phyloP scores from a whole-genome alignment of 2,797 vertebrate genomes.

The Varecia variegata region DNA sequence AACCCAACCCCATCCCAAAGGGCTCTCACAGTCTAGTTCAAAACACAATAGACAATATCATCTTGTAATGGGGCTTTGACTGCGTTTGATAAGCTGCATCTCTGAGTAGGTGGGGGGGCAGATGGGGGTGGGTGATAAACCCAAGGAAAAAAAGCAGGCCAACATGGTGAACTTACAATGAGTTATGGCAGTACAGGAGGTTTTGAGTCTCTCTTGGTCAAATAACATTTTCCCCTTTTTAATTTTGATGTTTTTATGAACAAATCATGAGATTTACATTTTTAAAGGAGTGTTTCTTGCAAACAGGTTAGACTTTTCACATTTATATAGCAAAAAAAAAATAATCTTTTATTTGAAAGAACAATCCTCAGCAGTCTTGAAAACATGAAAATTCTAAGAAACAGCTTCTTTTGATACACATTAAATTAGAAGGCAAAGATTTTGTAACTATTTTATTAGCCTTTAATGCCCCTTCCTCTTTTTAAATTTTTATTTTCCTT shows the following conservation, averaged over 20 bases:
- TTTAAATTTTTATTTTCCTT: not conserved
- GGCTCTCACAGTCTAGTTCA: not conserved
- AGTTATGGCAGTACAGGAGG: not conserved
- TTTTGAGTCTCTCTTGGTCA: not conserved
- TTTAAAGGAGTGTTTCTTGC: not conserved
- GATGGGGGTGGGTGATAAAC: not conserved
- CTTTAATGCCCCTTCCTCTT: not conserved
- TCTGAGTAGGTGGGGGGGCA: not conserved
- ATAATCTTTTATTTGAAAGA: not conserved
- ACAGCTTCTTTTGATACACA: not conserved
- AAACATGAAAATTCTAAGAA: not conserved
- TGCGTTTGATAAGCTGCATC: not conserved
- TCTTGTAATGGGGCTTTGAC: not conserved
- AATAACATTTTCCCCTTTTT: not conserved
- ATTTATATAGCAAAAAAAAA: not conserved
- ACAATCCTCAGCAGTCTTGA: not conserved
- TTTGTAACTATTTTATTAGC: not conserved
- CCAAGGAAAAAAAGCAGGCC: not conserved
- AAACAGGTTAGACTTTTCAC: not conserved
- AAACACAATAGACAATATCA: not conserved
- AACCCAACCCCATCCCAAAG: not conserved
- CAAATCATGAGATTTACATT: not conserved
- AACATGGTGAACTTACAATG: not conserved
- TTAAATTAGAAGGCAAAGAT: not conserved
- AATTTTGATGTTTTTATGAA: slow-evolving; percentile 7